These are phyloP conservation scores for Lepilemur septentrionalis DNA, from an alignment of 2,797 vertebrate species.

Conservation along the genomic window DNA sequence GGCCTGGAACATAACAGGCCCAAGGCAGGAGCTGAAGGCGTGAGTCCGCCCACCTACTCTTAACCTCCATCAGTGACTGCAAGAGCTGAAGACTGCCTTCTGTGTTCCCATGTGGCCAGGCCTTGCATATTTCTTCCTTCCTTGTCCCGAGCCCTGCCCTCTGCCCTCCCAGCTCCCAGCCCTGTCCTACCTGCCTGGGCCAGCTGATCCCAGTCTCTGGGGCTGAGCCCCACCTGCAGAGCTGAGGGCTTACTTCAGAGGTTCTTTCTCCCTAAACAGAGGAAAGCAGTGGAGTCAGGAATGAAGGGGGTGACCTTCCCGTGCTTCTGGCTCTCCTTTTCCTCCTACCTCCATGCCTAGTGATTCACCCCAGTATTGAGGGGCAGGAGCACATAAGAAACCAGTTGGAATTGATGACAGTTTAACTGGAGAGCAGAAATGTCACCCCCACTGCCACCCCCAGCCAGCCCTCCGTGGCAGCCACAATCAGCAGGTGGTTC, in stretches of 20 bases:
- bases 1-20: background rate
- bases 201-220: background rate
- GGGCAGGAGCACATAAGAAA: background rate
- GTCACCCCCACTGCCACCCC: background rate
- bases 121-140: background rate
- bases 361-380: background rate
- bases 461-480: background rate
- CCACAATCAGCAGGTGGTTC: background rate
- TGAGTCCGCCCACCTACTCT: too few species aligned
- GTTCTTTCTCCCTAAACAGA: constrained; percentile 47
- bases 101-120: background rate
- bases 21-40: background rate
- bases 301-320: background rate
- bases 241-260: background rate
- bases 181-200: constrained; percentile 32
- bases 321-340: background rate
- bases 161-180: background rate
- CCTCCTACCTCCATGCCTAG: background rate
- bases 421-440: background rate
- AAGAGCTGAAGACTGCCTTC: background rate
- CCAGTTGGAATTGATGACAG: background rate
- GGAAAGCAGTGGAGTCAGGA: background rate
- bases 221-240: background rate
- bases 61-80: background rate
- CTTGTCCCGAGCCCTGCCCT: background rate